Percentiles rank a stretch among this genome's conserved stretches.
Evolutionary conservation across 2,888 invertebrate species (phyloP).

Genomic region (Limulus polyphemus): DNA sequence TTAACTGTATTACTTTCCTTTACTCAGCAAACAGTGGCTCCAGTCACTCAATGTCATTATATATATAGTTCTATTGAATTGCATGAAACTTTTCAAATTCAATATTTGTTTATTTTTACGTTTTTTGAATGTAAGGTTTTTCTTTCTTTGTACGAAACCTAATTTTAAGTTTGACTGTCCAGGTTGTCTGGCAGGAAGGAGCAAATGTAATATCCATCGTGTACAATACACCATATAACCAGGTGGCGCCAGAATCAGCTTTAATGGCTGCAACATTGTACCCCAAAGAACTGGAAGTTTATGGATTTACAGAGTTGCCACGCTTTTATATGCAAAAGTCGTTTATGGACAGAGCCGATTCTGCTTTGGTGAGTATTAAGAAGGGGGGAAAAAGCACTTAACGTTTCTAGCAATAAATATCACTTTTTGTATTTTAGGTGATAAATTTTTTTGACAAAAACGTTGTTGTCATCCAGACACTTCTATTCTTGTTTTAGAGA

Average conservation of each 20-base stretch:
- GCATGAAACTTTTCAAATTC: constrained; percentile 2
- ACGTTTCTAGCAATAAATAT: neutral
- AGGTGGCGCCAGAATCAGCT: constrained; percentile 43
- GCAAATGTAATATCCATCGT: constrained; percentile 55
- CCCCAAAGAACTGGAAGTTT: constrained; percentile 48
- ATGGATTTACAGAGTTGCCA: constrained; percentile 55
- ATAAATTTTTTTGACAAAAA: neutral
- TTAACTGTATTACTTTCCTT: too few species aligned
- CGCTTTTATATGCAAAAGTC: constrained; percentile 51
- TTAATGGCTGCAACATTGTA: constrained; percentile 50
- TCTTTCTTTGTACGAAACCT: neutral
- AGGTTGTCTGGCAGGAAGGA: constrained; percentile 51
- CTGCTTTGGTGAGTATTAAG: constrained; percentile 39
- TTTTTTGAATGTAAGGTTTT: neutral
- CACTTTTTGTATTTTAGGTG: neutral
- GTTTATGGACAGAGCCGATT: constrained; percentile 58
- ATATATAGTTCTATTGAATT: neutral
- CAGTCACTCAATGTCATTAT: too few species aligned
- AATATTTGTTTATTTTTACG: too few species aligned
- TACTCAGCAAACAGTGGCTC: too few species aligned
- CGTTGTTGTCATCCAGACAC: neutral
- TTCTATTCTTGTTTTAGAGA: neutral
- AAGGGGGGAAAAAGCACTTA: too few species aligned
- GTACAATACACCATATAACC: constrained; percentile 50
- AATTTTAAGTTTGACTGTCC: constrained; percentile 1